phyloP scores from a whole-genome alignment of 2,113 vertebrate species.

The Myxocyprinus asiaticus region DNA sequence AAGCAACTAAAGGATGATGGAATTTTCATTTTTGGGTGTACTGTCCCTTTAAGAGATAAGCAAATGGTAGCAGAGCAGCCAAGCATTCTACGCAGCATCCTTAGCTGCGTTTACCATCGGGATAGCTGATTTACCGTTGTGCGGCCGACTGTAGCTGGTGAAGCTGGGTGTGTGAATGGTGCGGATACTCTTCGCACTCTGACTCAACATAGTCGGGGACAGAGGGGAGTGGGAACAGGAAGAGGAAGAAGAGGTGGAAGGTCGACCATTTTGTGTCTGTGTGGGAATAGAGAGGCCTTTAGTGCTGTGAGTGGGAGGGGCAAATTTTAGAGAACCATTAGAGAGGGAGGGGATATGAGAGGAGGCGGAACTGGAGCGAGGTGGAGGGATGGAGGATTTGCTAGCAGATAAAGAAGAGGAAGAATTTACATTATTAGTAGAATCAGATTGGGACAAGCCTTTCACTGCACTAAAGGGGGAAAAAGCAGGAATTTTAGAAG shows the following conservation, averaged over 20 bases:
- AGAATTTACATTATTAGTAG: conserved; percentile 82
- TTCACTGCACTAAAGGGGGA: conserved; percentile 91
- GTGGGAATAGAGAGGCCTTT: conserved; percentile 81
- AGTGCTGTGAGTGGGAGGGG: conserved; percentile 85
- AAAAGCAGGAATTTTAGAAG: conserved; percentile 99
- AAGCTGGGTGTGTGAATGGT: conserved; percentile 94
- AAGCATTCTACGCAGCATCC: conserved; percentile 65
- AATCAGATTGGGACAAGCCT: conserved; percentile 86
- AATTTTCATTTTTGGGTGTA: no score
- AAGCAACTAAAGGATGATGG: no score
- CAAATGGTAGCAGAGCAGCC: conserved; percentile 71
- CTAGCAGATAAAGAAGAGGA: conserved; percentile 75
- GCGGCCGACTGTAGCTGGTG: conserved; percentile 92
- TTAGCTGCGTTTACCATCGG: conserved; percentile 69
- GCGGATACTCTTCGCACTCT: conserved; percentile 90
- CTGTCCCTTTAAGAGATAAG: background rate
- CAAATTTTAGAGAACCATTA: conserved; percentile 92
- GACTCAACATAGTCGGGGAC: conserved; percentile 86
- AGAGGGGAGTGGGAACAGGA: conserved; percentile 83
- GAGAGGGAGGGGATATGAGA: conserved; percentile 73
- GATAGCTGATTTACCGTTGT: conserved; percentile 87
- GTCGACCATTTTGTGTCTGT: conserved; percentile 91
- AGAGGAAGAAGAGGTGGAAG: conserved; percentile 72
- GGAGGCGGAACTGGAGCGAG: conserved; percentile 72
- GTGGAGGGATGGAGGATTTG: conserved; percentile 82